phyloP scores from a whole-genome alignment of 64 coral and sea anemone species.

The Pocillopora damicornis region DNA sequence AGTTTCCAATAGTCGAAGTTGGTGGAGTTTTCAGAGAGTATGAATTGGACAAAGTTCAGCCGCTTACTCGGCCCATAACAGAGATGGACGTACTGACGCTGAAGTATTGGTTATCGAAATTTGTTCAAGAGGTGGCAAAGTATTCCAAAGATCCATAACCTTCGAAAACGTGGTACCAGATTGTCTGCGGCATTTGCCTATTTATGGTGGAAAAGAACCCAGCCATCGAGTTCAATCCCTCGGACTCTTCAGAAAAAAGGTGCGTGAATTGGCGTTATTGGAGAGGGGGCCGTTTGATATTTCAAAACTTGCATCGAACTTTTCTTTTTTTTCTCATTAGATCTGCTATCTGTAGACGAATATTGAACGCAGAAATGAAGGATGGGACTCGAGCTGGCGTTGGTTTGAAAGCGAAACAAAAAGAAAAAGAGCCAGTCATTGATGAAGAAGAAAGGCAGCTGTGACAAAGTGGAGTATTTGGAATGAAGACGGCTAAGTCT shows the following conservation, averaged over 20 bases:
- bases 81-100: constrained; percentile 4
- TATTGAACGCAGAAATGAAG: not conserved
- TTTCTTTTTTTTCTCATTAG: too few species aligned
- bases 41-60: constrained; percentile 4
- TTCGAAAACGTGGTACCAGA: not conserved
- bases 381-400: constrained; percentile 12
- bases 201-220: constrained; percentile 25
- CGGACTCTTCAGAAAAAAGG: constrained; percentile 14
- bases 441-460: constrained; percentile 8
- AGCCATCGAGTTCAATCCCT: not conserved
- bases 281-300: constrained; percentile 27
- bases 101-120: constrained; percentile 15
- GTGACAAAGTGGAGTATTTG: constrained; percentile 10
- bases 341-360: too few species aligned
- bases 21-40: not conserved
- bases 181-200: constrained; percentile 6
- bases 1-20: too few species aligned
- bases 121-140: not conserved
- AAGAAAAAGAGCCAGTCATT: constrained; percentile 2
- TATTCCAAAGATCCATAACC: not conserved
- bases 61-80: constrained; percentile 8
- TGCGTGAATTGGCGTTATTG: constrained; percentile 25
- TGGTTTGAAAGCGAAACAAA: constrained; percentile 8
- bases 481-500: not conserved
- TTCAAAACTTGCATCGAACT: not conserved